Percentiles rank a stretch among this genome's conserved stretches.
Conservation (phyloP, 2,113 vertebrate species). For the Strix aluco region DNA sequence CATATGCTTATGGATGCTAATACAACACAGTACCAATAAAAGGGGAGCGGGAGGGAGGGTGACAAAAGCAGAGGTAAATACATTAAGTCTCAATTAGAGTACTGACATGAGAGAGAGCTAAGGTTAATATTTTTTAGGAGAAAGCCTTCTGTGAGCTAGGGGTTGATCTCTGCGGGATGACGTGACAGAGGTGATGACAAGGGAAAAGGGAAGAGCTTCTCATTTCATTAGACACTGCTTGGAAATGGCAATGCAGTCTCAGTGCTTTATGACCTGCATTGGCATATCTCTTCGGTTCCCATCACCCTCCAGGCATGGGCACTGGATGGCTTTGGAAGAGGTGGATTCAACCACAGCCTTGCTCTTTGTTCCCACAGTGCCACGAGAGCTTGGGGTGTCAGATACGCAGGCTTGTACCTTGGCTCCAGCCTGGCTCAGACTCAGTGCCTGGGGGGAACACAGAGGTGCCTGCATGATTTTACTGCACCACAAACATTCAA, state of each 20-base stretch:
- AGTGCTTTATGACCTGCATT: background rate
- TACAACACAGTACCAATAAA: background rate
- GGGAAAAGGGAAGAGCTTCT: slow-evolving; percentile 4
- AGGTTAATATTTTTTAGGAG: slow-evolving; percentile 44
- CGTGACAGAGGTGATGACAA: slow-evolving; percentile 36
- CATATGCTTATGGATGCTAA: background rate
- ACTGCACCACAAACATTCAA: background rate
- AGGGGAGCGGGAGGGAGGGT: background rate
- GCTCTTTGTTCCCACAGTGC: background rate
- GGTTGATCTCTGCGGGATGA: slow-evolving; percentile 17
- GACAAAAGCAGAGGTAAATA: slow-evolving; percentile 51
- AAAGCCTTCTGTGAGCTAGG: background rate
- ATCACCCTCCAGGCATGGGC: fast-evolving
- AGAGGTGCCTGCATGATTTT: background rate
- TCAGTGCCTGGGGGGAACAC: background rate
- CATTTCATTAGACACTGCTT: background rate
- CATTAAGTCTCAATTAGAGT: slow-evolving; percentile 52
- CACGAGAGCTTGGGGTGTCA: background rate
- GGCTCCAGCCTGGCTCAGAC: background rate
- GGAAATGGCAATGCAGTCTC: background rate
- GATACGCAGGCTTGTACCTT: fast-evolving
- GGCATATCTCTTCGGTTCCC: background rate
- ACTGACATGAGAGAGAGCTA: background rate
- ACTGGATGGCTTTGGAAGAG: background rate
- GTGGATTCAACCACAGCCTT: background rate